phyloP scores from a whole-genome alignment of 1,140 invertebrate species.

The Rhysida immarginata region DNA sequence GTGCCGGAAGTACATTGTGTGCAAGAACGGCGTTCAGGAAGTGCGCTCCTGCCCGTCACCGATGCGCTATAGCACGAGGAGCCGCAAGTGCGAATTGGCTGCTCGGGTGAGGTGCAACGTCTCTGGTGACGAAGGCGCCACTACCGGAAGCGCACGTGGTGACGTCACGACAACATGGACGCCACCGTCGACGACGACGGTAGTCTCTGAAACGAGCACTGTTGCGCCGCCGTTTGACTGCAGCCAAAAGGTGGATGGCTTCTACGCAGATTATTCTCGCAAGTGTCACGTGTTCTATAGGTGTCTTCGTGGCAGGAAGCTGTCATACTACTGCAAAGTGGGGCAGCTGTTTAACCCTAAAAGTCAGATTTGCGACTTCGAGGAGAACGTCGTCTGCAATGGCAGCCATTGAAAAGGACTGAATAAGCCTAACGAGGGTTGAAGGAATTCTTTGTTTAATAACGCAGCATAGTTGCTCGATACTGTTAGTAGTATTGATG shows the following conservation, averaged over 20 bases:
- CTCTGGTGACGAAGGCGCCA: not conserved
- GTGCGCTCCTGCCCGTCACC: not conserved
- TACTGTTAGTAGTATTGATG: no score
- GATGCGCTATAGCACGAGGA: no score
- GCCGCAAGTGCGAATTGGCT: not conserved
- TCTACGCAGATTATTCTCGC: slow-evolving; percentile 16
- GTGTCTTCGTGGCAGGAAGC: not conserved
- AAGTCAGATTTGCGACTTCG: not conserved
- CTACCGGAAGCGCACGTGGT: slow-evolving; percentile 3
- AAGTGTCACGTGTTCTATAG: slow-evolving; percentile 1
- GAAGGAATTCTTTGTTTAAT: no score
- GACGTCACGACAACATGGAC: not conserved
- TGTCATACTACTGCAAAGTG: slow-evolving; percentile 1
- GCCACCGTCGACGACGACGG: slow-evolving; percentile 1
- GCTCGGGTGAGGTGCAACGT: not conserved
- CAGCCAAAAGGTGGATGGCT: slow-evolving; percentile 11
- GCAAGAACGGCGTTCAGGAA: not conserved
- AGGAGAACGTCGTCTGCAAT: not conserved
- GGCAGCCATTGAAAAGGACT: no score
- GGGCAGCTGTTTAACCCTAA: not conserved
- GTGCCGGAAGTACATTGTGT: not conserved
- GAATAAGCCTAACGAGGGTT: no score
- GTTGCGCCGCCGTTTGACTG: slow-evolving; percentile 9
- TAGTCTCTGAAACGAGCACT: not conserved
- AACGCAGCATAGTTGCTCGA: no score